Base-by-base conservation (phyloP, 1,140 invertebrate genomes). In the Trigoniulus corallinus region DNA sequence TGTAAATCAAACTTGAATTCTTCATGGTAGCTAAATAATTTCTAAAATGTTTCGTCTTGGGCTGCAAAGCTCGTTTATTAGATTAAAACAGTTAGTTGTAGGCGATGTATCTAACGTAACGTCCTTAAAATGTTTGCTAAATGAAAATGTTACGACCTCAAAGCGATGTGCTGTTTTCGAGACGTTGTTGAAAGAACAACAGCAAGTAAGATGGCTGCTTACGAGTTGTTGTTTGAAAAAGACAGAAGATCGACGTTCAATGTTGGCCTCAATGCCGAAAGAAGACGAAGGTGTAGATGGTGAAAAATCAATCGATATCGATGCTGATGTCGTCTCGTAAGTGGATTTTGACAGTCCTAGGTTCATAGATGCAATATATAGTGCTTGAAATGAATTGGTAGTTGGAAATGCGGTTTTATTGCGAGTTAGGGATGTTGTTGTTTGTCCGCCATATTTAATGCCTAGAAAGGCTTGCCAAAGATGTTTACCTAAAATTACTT, bases 271-370 rank as follows among this genome's bases (percentile, higher is more conserved):
- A 22, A 57, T 74, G 56, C 77, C 74, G 29, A 65, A 60, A 50
- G 67, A 64, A 55, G 78, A 82, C 57, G 74, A 80, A 59, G 81
- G 81, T 49, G 80, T 77, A 1, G 65, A 70, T 34, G 81, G 81
- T 40, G 81, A 83, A 68, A 70, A 65, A 53, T 62, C 61, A 1
- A 56, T 74, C 39, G 73, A 78, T 53, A 72, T 82, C 39, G 78
- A 81, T 61, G 60, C 64, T 18, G 21, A 54, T 12, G 50, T 69
- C 13, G 56, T 61, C 59, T 59, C 57, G 66, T 65, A 63, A 53
- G 56, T 50, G 39, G 7, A 7, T 15, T 15, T 34, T 34, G 7
- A 34, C 29, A 34, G 29, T 34, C 15, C 15, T 34, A 25, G 40
- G 24, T 42, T 42, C 23, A 4, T 22, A n/a, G 42, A 41, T 48